Conservation (phyloP, 2,888 invertebrate species). For the Oxytorus armatus region DNA sequence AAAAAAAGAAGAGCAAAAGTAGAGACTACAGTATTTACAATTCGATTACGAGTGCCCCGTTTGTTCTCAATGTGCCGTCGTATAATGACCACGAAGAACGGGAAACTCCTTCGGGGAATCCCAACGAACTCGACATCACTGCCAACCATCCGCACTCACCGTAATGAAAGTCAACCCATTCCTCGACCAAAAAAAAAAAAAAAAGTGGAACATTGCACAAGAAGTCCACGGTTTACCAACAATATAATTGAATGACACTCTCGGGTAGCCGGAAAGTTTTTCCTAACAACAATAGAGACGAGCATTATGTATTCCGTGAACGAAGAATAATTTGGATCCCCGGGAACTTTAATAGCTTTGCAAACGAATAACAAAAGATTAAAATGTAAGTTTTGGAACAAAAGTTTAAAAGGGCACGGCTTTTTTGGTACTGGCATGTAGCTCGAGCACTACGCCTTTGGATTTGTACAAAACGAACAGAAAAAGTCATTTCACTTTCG, state of each 20-base stretch:
- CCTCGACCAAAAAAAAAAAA: too few relatives aligned
- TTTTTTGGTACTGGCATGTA: too few relatives aligned
- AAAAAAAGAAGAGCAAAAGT: slow-evolving; percentile 22
- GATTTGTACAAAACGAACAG: too few relatives aligned
- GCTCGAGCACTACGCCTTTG: too few relatives aligned
- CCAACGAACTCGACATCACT: too few relatives aligned
- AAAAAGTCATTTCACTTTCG: too few relatives aligned
- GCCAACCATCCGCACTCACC: too few relatives aligned
- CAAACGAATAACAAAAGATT: neutral
- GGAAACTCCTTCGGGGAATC: too few relatives aligned
- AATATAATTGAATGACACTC: slow-evolving; percentile 42
- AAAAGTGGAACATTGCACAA: too few relatives aligned
- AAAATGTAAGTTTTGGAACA: too few relatives aligned
- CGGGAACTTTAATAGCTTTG: neutral
- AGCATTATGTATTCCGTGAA: neutral
- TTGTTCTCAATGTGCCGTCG: slow-evolving; percentile 42
- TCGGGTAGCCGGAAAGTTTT: slow-evolving; percentile 33
- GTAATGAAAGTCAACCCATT: too few relatives aligned
- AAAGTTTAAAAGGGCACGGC: too few relatives aligned
- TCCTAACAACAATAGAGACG: slow-evolving; percentile 19
- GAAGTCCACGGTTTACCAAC: neutral
- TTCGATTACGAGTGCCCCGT: slow-evolving; percentile 54
- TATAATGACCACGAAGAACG: slow-evolving; percentile 20
- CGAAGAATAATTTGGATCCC: slow-evolving; percentile 2
- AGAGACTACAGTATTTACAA: slow-evolving; percentile 56